Base-by-base conservation (phyloP, 2,797 vertebrate species). In the Acanthurus lineatus region DNA sequence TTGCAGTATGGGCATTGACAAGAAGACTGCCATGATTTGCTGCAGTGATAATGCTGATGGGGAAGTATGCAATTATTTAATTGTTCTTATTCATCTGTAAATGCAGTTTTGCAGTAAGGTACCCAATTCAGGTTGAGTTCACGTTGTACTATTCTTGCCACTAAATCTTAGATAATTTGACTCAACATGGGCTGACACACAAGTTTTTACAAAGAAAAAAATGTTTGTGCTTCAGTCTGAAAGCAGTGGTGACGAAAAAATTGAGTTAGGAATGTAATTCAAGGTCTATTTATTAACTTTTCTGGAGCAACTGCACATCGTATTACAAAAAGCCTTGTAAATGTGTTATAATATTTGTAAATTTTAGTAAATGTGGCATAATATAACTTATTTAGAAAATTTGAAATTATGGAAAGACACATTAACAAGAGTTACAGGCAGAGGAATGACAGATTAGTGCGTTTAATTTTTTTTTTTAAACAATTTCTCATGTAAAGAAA, bases 1-100 rank as follows among this genome's bases (percentile, higher is more conserved):
- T 88, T 80, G 83, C 82, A 79, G 83, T 89, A 85, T 53, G 22
- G 85, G 65, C 72, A 86, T n/a, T 89, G 89, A 89, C 89, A 92
- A 63, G 76, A 70, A 65, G 45, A 79, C 54, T 64, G 67, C 57
- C 35, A 53, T 86, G 81, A 90, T 91, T 94, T 91, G 84, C 84
- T 87, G 77, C 77, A 3, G 47, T 52, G 75, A 64, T 83, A 69
- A 80, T 85, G 73, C 44, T 61, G 25, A 25, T 76, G 69, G 77
- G 73, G 56, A 91, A 87, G 73, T 82, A 78, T 90, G 84, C 74
- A 83, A 84, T 90, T 89, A 80, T 90, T 78, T 79, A 78, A 69
- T 75, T 62, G 53, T 72, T 73, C 67, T 51, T 60, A 16, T 63
- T 65, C 48, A 63, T 64, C 40, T 44, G 15, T 53, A 49, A 74